These are phyloP conservation scores for Apus apus DNA, from an alignment of 2,113 vertebrate species.

Conservation along the genomic window DNA sequence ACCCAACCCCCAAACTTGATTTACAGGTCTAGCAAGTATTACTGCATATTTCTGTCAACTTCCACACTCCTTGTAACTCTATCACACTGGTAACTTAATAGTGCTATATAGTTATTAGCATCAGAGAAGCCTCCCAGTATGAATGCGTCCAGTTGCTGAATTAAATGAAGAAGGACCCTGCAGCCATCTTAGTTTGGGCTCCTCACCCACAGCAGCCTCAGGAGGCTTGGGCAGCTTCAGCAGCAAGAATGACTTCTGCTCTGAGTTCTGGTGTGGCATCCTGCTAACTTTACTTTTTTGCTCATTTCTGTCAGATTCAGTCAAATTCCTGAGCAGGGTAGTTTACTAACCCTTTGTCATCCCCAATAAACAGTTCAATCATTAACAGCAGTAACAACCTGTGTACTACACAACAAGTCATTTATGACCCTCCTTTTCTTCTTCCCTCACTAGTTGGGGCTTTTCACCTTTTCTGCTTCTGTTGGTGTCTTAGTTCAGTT, in stretches of 20 bases:
- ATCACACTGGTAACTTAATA: background rate
- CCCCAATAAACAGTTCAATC: slow-evolving; percentile 51
- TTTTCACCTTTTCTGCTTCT: slow-evolving; percentile 44
- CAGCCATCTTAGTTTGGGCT: background rate
- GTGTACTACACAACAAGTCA: slow-evolving; percentile 10
- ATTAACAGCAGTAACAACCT: slow-evolving; percentile 65
- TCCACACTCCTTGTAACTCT: slow-evolving; percentile 50
- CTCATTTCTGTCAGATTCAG: background rate
- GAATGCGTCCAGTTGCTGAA: rapidly evolving
- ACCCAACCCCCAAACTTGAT: slow-evolving; percentile 36
- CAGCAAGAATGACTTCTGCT: background rate
- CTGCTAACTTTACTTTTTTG: background rate
- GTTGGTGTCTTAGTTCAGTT: background rate
- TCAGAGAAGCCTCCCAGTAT: background rate
- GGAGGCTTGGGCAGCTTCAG: background rate
- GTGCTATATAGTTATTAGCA: background rate
- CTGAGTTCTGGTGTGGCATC: background rate
- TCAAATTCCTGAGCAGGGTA: background rate
- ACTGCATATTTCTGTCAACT: slow-evolving; percentile 60
- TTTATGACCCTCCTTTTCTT: slow-evolving; percentile 29
- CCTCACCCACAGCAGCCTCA: background rate
- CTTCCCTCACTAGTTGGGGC: background rate
- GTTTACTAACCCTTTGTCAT: slow-evolving; percentile 35
- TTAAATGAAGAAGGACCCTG: background rate
- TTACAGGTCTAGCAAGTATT: slow-evolving; percentile 53